Evolutionary conservation across 2,888 invertebrate species (phyloP).

Genomic region (Beris morrisii): DNA sequence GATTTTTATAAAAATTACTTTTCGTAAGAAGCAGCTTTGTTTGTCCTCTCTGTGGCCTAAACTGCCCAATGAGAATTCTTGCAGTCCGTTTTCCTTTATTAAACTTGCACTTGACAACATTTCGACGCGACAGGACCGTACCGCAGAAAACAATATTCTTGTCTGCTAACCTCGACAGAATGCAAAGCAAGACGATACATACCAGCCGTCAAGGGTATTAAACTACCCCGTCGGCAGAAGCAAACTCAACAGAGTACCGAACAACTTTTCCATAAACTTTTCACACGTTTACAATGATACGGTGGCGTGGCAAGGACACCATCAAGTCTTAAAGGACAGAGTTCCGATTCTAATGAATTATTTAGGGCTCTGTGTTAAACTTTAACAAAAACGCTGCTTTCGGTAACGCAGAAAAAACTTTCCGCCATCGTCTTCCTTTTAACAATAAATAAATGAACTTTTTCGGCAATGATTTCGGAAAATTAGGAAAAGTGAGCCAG

Average conservation of each 20-base stretch:
- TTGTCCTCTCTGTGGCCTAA: too few species aligned
- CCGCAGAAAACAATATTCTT: too few species aligned
- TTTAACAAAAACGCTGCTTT: slow-evolving; percentile 24
- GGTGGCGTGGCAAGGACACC: background rate
- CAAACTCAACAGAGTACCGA: background rate
- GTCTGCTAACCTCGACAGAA: too few species aligned
- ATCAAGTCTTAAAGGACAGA: slow-evolving; percentile 9
- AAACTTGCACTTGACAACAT: too few species aligned
- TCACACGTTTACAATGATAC: slow-evolving; percentile 7
- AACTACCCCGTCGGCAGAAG: too few species aligned
- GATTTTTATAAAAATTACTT: too few species aligned
- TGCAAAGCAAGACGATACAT: too few species aligned
- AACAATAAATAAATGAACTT: slow-evolving; percentile 12
- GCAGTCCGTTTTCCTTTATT: too few species aligned
- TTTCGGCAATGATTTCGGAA: background rate
- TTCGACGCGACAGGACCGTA: too few species aligned
- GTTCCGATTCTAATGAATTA: slow-evolving; percentile 29
- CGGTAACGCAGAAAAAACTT: background rate
- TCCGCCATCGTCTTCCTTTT: background rate
- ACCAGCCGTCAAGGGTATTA: too few species aligned
- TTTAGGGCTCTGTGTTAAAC: slow-evolving; percentile 23
- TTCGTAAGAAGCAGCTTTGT: too few species aligned
- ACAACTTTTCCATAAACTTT: slow-evolving; percentile 15
- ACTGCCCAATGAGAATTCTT: too few species aligned
- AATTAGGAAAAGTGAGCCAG: background rate